A percentile compares a stretch with the other conserved stretches of the same genome.
These are phyloP conservation scores for Centropyge bicolor DNA, from an alignment of 2,797 vertebrate genomes.

Conservation along the genomic window DNA sequence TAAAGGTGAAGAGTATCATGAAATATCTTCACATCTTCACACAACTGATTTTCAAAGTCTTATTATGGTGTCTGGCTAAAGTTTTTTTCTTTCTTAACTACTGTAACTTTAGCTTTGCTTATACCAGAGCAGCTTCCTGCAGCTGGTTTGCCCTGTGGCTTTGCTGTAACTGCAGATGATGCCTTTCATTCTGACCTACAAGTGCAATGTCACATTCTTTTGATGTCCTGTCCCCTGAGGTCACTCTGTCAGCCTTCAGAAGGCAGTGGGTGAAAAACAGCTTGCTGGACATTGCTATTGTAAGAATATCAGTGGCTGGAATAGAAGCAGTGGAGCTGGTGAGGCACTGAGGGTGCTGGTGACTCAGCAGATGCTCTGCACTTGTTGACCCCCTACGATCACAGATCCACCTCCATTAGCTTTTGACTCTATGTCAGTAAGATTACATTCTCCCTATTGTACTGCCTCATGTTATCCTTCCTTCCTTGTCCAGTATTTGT, in stretches of 20 bases:
- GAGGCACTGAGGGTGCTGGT: conserved; percentile 58
- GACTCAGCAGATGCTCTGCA: conserved; percentile 62
- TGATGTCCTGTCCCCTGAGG: not conserved
- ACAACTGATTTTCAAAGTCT: not conserved
- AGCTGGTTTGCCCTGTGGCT: not conserved
- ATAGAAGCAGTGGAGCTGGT: conserved; percentile 44
- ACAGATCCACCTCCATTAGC: conserved; percentile 31
- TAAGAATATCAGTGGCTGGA: conserved; percentile 43
- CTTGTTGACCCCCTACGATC: conserved; percentile 12
- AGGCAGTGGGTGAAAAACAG: not conserved
- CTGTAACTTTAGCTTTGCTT: not conserved
- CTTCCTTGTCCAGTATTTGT: not conserved
- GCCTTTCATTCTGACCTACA: conserved; percentile 7
- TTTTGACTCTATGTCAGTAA: conserved; percentile 12
- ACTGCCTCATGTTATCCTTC: not conserved
- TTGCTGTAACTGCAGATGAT: not conserved
- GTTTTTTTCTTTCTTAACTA: not conserved
- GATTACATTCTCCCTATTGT: not conserved
- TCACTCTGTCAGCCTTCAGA: conserved; percentile 10
- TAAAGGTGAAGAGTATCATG: not conserved
- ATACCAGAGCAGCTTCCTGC: not conserved
- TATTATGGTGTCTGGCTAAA: not conserved
- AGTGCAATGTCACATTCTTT: conserved; percentile 30
- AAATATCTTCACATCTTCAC: not conserved
- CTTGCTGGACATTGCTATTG: conserved; percentile 20